Conservation (phyloP, 2,113 vertebrate species). For the Corynorhinus townsendii region DNA sequence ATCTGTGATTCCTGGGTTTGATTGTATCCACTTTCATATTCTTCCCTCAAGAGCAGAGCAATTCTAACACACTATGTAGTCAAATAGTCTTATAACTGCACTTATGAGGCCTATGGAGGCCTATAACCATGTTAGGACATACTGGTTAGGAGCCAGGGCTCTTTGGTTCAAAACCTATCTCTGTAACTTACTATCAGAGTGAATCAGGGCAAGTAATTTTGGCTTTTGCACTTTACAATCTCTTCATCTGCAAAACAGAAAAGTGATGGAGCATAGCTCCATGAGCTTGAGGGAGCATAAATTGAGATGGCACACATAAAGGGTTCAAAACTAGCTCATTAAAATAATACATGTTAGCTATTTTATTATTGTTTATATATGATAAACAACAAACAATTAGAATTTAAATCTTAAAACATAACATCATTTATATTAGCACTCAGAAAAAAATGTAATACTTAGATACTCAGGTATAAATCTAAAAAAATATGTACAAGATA, state of each 20-base stretch:
- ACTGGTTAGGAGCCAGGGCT: neutral
- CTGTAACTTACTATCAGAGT: neutral
- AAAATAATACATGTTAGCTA: neutral
- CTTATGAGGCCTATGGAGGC: neutral
- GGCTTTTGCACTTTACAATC: neutral
- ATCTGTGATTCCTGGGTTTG: neutral
- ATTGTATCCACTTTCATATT: neutral
- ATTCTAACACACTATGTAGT: neutral
- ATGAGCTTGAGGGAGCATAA: neutral
- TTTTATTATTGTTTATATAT: neutral
- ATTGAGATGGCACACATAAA: neutral
- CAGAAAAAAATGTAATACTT: neutral
- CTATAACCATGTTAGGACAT: neutral
- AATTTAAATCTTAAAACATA: neutral
- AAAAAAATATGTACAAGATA: too few species aligned
- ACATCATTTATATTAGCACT: neutral
- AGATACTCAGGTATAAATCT: neutral
- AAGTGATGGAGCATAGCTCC: neutral
- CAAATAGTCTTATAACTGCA: neutral
- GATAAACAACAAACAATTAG: neutral
- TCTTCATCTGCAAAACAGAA: conserved; percentile 13
- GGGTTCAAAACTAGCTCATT: neutral
- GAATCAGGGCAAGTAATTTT: neutral
- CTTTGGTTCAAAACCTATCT: neutral
- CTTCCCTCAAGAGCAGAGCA: neutral